phyloP scores from a whole-genome alignment of 2,113 vertebrate species.

The mouse (Mus musculus) region DNA sequence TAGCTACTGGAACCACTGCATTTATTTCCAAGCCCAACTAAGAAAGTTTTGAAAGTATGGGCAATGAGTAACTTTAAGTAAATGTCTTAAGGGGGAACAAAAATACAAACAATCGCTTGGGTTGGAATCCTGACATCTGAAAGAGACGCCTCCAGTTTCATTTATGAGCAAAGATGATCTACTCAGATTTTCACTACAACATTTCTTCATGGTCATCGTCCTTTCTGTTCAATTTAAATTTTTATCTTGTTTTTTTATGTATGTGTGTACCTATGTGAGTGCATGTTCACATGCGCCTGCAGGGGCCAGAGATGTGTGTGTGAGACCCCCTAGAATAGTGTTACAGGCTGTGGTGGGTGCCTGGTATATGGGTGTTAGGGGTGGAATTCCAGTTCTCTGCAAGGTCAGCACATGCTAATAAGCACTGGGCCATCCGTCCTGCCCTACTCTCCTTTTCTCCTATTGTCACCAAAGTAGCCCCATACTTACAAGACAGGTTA shows the following conservation, averaged over 20 bases:
- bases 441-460: not conserved
- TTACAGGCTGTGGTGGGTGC: not conserved
- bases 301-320: not conserved
- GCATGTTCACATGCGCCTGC: too few relatives aligned
- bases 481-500: not conserved
- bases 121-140: not conserved
- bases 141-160: not conserved
- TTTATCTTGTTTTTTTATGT: not conserved
- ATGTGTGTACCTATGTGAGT: not conserved
- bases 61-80: not conserved
- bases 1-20: not conserved
- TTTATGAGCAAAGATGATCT: not conserved
- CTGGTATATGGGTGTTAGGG: not conserved
- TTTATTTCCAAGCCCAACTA: slow-evolving; percentile 42
- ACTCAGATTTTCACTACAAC: not conserved
- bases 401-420: not conserved
- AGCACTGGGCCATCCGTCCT: not conserved
- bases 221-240: not conserved
- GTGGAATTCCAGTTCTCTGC: not conserved
- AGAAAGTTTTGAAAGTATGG: not conserved
- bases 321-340: not conserved
- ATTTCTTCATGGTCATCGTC: not conserved
- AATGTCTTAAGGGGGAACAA: not conserved
- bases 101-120: not conserved
- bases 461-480: not conserved